A percentile compares a stretch with the other conserved stretches of the same genome.
Conservation (phyloP, 2,888 invertebrate genomes). For the Baccha elongata region DNA sequence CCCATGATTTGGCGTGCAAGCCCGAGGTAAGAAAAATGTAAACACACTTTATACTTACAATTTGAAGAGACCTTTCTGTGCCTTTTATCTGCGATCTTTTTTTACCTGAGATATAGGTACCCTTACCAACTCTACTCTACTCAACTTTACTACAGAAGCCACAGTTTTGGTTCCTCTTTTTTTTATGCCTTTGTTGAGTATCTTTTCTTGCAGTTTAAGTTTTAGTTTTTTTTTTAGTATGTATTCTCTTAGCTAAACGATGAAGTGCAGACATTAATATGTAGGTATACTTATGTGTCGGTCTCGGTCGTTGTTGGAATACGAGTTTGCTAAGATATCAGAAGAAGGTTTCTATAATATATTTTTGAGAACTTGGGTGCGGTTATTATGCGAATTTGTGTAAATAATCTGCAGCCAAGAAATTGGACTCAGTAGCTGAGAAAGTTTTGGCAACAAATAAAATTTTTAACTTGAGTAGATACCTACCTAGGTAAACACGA, state of each 20-base stretch:
- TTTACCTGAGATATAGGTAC: conserved; percentile 43
- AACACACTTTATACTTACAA: conserved; percentile 50
- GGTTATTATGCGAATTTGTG: conserved; percentile 36
- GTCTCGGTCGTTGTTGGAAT: conserved; percentile 1
- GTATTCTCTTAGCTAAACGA: conserved; percentile 27
- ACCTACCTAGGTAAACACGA: no score
- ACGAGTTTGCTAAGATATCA: background rate
- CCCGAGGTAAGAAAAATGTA: conserved; percentile 44
- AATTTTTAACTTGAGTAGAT: background rate
- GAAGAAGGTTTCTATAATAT: conserved; percentile 11
- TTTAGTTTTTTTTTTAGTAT: conserved; percentile 17
- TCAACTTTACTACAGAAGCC: conserved; percentile 28
- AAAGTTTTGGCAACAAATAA: conserved; percentile 4
- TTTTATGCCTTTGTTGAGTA: conserved; percentile 24
- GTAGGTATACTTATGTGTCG: conserved; percentile 2
- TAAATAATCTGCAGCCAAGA: background rate
- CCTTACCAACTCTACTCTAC: background rate
- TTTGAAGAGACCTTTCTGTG: conserved; percentile 40
- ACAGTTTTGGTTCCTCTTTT: conserved; percentile 27
- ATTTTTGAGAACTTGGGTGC: conserved; percentile 33
- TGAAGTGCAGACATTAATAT: conserved; percentile 38
- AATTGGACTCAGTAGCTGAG: background rate
- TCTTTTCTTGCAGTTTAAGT: conserved; percentile 41
- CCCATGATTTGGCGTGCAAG: conserved; percentile 43
- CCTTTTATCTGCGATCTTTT: conserved; percentile 45